These are phyloP conservation scores for Gastrophryne carolinensis DNA, from an alignment of 2,797 vertebrate genomes.

Conservation along the genomic window DNA sequence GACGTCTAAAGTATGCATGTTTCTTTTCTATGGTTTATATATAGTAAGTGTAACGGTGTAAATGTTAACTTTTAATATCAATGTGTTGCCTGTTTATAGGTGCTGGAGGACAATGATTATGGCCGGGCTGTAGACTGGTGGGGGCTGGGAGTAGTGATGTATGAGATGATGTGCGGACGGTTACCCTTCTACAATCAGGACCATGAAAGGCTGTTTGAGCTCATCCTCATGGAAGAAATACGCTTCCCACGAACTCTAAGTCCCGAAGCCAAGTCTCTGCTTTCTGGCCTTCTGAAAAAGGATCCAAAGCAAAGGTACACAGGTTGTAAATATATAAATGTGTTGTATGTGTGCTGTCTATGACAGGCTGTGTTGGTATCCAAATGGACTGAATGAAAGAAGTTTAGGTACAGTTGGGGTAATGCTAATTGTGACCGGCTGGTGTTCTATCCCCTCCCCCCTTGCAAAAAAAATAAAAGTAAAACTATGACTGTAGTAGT, in stretches of 20 bases:
- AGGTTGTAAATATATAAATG: no score
- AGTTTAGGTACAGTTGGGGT: no score
- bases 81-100: constrained; percentile 63
- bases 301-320: constrained; percentile 89
- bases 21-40: no score
- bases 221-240: constrained; percentile 94
- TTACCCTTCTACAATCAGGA: constrained; percentile 97
- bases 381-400: no score
- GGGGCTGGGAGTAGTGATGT: constrained; percentile 95
- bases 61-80: neutral
- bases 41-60: no score
- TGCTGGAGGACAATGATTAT: constrained; percentile 93
- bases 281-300: constrained; percentile 89
- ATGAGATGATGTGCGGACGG: constrained; percentile 95
- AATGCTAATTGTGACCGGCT: no score
- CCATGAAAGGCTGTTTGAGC: constrained; percentile 92
- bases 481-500: no score
- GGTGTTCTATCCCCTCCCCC: no score
- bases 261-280: constrained; percentile 84
- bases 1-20: no score
- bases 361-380: no score
- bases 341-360: neutral
- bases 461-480: no score
- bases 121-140: constrained; percentile 95
- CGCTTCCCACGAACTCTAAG: constrained; percentile 88